Evolutionary conservation across 1,140 invertebrate genomes (phyloP).

Genomic region (Diorhabda carinulata): DNA sequence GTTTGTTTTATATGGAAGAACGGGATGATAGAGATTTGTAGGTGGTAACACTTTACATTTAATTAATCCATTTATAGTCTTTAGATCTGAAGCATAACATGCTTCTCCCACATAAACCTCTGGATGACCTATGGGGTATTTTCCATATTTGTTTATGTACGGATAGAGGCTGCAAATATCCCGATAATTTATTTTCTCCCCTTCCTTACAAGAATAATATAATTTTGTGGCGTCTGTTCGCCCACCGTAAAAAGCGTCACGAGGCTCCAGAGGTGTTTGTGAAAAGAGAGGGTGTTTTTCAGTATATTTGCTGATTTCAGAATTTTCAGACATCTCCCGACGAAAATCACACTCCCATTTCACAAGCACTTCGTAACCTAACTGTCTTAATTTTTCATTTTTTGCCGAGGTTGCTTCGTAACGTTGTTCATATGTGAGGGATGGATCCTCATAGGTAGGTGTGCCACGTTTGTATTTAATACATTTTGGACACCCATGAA

Average conservation of each 20-base stretch:
- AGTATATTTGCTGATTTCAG: not conserved
- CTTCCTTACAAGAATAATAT: conserved; percentile 14
- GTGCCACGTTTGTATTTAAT: not conserved
- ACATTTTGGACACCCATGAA: conserved; percentile 11
- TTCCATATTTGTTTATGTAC: conserved; percentile 35
- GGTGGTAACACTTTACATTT: conserved; percentile 42
- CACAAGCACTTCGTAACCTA: conserved; percentile 11
- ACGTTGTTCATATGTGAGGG: not conserved
- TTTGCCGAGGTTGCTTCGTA: conserved; percentile 8
- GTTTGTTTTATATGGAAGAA: conserved; percentile 35
- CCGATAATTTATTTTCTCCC: conserved; percentile 42
- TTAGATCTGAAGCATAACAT: not conserved
- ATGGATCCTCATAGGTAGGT: not conserved
- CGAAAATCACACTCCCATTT: conserved; percentile 17
- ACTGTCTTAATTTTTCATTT: not conserved
- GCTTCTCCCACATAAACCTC: conserved; percentile 19
- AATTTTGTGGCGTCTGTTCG: conserved; percentile 15
- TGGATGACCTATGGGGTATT: conserved; percentile 45
- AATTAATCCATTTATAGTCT: conserved; percentile 30
- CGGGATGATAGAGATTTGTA: conserved; percentile 38
- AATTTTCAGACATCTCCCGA: conserved; percentile 3
- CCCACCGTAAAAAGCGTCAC: conserved; percentile 22
- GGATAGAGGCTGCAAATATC: conserved; percentile 45
- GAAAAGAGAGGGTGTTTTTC: conserved; percentile 3
- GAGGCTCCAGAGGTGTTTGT: conserved; percentile 3